Evolutionary conservation across 2,888 invertebrate genomes (phyloP).

Genomic region (Drosophila paucipuncta): DNA sequence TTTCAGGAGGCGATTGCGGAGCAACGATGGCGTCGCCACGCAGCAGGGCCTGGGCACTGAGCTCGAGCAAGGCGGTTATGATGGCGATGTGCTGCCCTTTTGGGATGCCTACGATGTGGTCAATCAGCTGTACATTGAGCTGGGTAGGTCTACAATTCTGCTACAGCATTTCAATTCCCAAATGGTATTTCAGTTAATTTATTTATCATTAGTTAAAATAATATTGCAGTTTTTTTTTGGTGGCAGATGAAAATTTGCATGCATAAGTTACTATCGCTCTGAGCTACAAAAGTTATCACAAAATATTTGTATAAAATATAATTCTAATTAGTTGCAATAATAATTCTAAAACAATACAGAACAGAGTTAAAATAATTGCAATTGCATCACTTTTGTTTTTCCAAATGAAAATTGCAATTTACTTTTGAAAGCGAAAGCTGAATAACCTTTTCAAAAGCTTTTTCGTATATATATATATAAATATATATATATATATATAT

Average conservation of each 20-base stretch:
- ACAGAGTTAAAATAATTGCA: neutral
- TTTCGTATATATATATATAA: too few species aligned
- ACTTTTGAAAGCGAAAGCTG: too few species aligned
- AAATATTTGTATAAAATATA: neutral
- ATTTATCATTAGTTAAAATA: too few species aligned
- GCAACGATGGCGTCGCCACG: constrained; percentile 65
- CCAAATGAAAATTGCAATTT: too few species aligned
- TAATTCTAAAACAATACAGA: neutral
- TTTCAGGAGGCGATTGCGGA: constrained; percentile 72
- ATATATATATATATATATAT: too few species aligned
- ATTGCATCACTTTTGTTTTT: too few species aligned
- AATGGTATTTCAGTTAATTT: neutral
- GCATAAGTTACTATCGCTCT: too few species aligned
- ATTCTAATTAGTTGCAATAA: neutral
- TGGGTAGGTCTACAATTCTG: constrained; percentile 86
- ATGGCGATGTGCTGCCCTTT: constrained; percentile 87
- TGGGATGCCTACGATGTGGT: constrained; percentile 97
- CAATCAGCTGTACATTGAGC: constrained; percentile 94
- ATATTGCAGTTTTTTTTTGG: too few species aligned
- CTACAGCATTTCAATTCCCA: neutral
- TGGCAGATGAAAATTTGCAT: too few species aligned
- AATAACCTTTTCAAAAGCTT: too few species aligned
- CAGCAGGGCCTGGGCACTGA: constrained; percentile 46
- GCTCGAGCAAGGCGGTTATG: constrained; percentile 64
- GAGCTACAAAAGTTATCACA: too few species aligned